phyloP scores from a whole-genome alignment of 2,113 vertebrate species.

The Cromileptes altivelis region DNA sequence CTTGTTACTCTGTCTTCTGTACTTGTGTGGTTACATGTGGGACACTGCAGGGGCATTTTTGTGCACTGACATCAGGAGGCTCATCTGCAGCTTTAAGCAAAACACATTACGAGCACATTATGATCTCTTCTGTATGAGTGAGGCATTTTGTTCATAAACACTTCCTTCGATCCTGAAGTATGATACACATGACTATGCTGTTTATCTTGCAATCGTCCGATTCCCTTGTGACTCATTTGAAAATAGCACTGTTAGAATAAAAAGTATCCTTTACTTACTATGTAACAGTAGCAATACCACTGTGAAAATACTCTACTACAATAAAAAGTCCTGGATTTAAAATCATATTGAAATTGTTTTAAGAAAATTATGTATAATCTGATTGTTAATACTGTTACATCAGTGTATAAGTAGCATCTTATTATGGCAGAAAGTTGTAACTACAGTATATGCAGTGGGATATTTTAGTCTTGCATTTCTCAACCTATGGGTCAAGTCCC shows the following conservation, averaged over 20 bases:
- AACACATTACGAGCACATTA: constrained; percentile 20
- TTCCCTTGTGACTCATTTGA: neutral
- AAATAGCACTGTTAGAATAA: too few relatives aligned
- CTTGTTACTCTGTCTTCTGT: constrained; percentile 36
- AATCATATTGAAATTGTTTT: neutral
- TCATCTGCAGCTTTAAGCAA: constrained; percentile 37
- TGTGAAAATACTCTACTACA: neutral
- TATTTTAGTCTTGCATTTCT: neutral
- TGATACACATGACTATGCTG: neutral
- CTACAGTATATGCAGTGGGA: neutral
- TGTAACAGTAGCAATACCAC: neutral
- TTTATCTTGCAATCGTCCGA: neutral
- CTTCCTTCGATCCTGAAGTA: neutral
- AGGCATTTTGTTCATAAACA: constrained; percentile 3
- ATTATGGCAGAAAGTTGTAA: neutral
- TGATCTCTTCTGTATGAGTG: constrained; percentile 38
- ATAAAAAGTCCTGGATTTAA: neutral
- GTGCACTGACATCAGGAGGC: constrained; percentile 65
- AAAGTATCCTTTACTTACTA: neutral
- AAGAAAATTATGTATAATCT: neutral
- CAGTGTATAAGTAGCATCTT: neutral
- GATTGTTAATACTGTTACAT: neutral
- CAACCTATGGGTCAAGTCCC: neutral
- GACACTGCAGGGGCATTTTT: constrained; percentile 63
- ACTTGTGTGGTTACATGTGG: constrained; percentile 52